Evolutionary conservation across 2,113 vertebrate genomes (phyloP).

Genomic region (Nothoprocta perdicaria): DNA sequence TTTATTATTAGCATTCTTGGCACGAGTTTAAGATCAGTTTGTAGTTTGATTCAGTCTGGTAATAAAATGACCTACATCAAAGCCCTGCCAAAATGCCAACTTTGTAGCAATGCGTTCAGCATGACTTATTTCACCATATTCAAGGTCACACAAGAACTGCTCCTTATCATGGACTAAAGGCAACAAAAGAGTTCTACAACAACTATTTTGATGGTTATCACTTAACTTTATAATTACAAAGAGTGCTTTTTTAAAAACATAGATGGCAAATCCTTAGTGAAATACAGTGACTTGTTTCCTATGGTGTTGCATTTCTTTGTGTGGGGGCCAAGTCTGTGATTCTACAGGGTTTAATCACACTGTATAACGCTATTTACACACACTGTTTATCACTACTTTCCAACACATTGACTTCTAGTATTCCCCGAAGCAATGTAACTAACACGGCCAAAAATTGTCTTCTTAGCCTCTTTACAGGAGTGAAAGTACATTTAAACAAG

Average conservation of each 20-base stretch:
- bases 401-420: background rate
- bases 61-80: constrained; percentile 86
- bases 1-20: constrained; percentile 85
- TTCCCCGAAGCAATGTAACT: background rate
- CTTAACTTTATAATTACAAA: constrained; percentile 29
- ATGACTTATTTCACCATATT: constrained; percentile 71
- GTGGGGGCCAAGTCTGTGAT: background rate
- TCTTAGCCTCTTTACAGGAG: background rate
- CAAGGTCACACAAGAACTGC: constrained; percentile 60
- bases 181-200: constrained; percentile 23
- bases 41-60: constrained; percentile 80
- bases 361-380: background rate
- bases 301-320: background rate
- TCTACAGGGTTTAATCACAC: background rate
- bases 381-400: background rate
- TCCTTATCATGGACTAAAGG: constrained; percentile 42
- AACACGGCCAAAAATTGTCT: background rate
- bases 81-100: constrained; percentile 74
- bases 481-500: background rate
- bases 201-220: constrained; percentile 24
- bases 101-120: constrained; percentile 72
- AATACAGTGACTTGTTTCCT: background rate
- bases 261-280: constrained; percentile 7
- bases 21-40: constrained; percentile 72
- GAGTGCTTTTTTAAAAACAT: background rate